A percentile compares a stretch with the other conserved stretches of the same genome.
phyloP scores from a whole-genome alignment of 1,140 invertebrate genomes.

The Metaphire vulgaris region DNA sequence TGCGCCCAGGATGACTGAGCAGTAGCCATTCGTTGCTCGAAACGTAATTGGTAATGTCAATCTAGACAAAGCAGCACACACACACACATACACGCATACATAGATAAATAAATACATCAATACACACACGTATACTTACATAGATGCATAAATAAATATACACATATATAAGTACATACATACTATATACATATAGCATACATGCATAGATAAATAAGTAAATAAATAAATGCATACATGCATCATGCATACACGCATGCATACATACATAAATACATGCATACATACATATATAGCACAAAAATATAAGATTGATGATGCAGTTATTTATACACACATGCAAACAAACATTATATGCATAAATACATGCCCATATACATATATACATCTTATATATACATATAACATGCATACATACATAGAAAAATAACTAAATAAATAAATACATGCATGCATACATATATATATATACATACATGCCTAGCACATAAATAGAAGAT shows the following conservation, averaged over 20 bases:
- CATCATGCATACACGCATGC: neutral
- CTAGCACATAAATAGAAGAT: too few relatives aligned
- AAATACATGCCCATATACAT: neutral
- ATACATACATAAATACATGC: neutral
- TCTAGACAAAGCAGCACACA: conserved; percentile 11
- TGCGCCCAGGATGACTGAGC: conserved; percentile 45
- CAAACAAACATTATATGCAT: neutral
- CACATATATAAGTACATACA: neutral
- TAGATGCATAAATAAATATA: neutral
- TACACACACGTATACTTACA: neutral
- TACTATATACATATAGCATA: neutral
- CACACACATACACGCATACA: neutral
- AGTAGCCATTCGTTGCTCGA: conserved; percentile 49
- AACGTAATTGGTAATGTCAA: conserved; percentile 36
- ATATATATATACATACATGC: neutral
- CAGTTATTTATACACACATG: too few relatives aligned
- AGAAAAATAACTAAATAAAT: neutral
- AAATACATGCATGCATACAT: neutral
- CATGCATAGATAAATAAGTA: neutral
- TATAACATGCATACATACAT: neutral
- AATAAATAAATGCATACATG: neutral
- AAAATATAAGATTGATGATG: too few relatives aligned
- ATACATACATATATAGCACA: neutral
- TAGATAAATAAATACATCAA: neutral
- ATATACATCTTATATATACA: neutral